phyloP scores from a whole-genome alignment of 1,140 invertebrate genomes.

The Ips nitidus region DNA sequence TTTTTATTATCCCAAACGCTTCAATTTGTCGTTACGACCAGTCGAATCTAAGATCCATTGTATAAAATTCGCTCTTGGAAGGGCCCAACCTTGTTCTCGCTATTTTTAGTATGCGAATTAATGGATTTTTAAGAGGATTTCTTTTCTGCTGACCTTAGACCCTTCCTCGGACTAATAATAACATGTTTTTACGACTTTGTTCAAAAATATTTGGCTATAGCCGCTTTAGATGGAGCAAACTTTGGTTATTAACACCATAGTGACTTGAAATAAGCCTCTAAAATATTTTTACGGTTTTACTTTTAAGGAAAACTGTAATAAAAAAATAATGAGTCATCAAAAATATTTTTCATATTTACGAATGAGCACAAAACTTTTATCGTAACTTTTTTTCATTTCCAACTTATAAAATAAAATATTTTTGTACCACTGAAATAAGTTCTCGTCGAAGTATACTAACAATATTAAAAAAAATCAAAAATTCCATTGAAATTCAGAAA shows the following conservation, averaged over 20 bases:
- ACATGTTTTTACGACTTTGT: background rate
- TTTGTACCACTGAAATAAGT: background rate
- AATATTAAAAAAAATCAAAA: background rate
- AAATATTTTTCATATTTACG: background rate
- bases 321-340: slow-evolving; percentile 1
- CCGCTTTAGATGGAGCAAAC: background rate
- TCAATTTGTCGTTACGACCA: slow-evolving; percentile 4
- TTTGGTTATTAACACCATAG: no score
- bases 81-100: background rate
- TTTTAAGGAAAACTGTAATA: background rate
- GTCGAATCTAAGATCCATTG: slow-evolving; percentile 3
- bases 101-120: slow-evolving; percentile 4
- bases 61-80: background rate
- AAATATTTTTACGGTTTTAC: background rate
- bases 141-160: background rate
- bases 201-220: background rate
- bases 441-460: background rate
- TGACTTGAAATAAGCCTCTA: no score
- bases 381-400: background rate
- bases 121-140: background rate
- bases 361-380: slow-evolving; percentile 1
- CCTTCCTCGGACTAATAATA: background rate
- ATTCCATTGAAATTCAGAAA: background rate
- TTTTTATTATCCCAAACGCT: no score
- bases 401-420: no score